Evolutionary conservation across 1,140 invertebrate genomes (phyloP).

Genomic region (Drosophila rufa): DNA sequence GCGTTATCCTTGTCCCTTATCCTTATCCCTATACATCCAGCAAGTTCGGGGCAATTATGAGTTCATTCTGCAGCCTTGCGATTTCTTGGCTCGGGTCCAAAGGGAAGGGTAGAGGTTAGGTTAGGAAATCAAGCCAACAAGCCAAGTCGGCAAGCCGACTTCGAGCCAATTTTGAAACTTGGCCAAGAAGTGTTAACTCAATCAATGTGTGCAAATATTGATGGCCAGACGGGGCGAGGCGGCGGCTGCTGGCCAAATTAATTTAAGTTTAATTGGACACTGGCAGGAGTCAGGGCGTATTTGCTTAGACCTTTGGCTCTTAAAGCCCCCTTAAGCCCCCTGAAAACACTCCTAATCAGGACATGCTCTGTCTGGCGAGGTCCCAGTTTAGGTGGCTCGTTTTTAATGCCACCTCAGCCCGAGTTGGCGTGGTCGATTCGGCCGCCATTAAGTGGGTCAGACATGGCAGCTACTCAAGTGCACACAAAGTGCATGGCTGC

Average conservation of each 20-base stretch:
- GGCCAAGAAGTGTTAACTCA: constrained; percentile 76
- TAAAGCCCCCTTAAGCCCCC: constrained; percentile 9
- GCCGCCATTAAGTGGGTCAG: constrained; percentile 66
- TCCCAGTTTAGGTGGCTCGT: constrained; percentile 31
- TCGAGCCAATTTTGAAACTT: constrained; percentile 64
- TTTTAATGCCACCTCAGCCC: constrained; percentile 43
- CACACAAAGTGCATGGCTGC: constrained; percentile 51
- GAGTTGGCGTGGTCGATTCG: constrained; percentile 49
- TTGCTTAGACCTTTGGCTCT: constrained; percentile 51
- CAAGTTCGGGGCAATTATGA: constrained; percentile 57
- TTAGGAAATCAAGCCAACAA: constrained; percentile 16
- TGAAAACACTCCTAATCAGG: constrained; percentile 38
- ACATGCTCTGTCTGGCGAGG: constrained; percentile 21
- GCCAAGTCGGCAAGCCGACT: constrained; percentile 16
- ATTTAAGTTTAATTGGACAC: constrained; percentile 77
- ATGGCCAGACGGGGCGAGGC: constrained; percentile 2
- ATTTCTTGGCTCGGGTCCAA: constrained; percentile 47
- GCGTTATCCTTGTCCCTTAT: constrained; percentile 12
- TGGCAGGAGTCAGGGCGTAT: constrained; percentile 27
- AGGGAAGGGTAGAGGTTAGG: background rate
- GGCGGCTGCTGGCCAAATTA: constrained; percentile 57
- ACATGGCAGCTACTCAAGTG: constrained; percentile 53
- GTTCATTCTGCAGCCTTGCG: constrained; percentile 46
- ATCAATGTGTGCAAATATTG: constrained; percentile 66
- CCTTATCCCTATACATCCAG: background rate